phyloP scores from a whole-genome alignment of 2,888 invertebrate species.

The Parasteatoda lunata region DNA sequence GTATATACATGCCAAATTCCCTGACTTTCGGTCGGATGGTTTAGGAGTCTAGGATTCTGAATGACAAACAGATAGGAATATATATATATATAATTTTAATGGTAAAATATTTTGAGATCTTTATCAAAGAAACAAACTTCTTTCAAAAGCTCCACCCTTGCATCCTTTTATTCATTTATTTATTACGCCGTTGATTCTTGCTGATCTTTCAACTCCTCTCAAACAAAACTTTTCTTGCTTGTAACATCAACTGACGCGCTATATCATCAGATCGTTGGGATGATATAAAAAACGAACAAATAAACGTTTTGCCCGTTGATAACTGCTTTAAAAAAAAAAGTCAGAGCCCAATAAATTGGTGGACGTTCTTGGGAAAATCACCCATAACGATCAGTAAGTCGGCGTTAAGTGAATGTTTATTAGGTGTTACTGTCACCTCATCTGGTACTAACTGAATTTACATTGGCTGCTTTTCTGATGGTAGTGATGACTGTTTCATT shows the following conservation, averaged over 20 bases:
- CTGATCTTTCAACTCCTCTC: background rate
- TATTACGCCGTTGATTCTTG: background rate
- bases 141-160: too few species aligned
- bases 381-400: slow-evolving; percentile 24
- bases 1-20: too few species aligned
- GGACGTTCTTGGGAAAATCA: slow-evolving; percentile 30
- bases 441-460: slow-evolving; percentile 15
- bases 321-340: background rate
- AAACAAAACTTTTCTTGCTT: too few species aligned
- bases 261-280: too few species aligned
- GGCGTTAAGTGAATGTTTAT: slow-evolving; percentile 42
- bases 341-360: slow-evolving; percentile 35
- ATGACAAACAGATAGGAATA: too few species aligned
- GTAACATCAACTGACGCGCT: too few species aligned
- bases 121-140: too few species aligned
- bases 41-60: too few species aligned
- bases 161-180: background rate
- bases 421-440: slow-evolving; percentile 25
- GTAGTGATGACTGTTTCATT: slow-evolving; percentile 6
- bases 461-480: slow-evolving; percentile 21
- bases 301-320: slow-evolving; percentile 29
- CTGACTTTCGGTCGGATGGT: too few species aligned
- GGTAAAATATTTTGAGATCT: too few species aligned
- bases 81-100: too few species aligned
- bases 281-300: background rate